Evolutionary conservation across 2,888 invertebrate genomes (phyloP).

Genomic region (Sisyra nigra): DNA sequence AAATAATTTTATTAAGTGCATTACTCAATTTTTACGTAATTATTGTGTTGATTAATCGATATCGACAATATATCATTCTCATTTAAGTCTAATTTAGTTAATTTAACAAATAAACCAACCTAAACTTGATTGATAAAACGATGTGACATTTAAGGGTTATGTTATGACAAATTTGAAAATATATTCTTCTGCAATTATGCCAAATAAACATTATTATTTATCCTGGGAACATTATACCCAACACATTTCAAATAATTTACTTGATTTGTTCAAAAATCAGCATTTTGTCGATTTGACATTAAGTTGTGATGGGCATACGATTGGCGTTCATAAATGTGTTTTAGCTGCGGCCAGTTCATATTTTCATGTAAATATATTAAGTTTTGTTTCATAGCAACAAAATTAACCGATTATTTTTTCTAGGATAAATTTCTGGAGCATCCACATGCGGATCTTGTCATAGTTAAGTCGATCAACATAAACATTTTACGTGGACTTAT

Average conservation of each 20-base stretch:
- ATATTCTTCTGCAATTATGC: not conserved
- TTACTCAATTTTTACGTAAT: too few species aligned
- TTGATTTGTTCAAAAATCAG: constrained; percentile 2
- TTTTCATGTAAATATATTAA: constrained; percentile 3
- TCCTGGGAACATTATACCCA: constrained; percentile 7
- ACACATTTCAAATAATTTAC: constrained; percentile 3
- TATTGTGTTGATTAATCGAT: too few species aligned
- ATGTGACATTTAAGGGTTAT: not conserved
- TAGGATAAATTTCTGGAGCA: constrained; percentile 2
- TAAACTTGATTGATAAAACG: not conserved
- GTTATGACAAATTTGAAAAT: not conserved
- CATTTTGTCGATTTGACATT: constrained; percentile 4
- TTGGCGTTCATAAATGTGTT: constrained; percentile 8
- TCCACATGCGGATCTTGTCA: not conserved
- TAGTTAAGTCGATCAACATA: constrained; percentile 28
- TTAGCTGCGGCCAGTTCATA: constrained; percentile 5
- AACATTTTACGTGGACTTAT: constrained; percentile 32
- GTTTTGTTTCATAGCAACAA: not conserved
- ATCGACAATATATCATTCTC: too few species aligned
- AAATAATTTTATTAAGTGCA: too few species aligned
- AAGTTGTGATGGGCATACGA: constrained; percentile 1
- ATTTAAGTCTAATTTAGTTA: too few species aligned
- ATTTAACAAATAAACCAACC: too few species aligned
- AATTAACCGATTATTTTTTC: not conserved
- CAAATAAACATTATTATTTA: constrained; percentile 4